These are phyloP conservation scores for Drosophila willistoni DNA, from an alignment of 1,140 invertebrate species.

Conservation along the genomic window DNA sequence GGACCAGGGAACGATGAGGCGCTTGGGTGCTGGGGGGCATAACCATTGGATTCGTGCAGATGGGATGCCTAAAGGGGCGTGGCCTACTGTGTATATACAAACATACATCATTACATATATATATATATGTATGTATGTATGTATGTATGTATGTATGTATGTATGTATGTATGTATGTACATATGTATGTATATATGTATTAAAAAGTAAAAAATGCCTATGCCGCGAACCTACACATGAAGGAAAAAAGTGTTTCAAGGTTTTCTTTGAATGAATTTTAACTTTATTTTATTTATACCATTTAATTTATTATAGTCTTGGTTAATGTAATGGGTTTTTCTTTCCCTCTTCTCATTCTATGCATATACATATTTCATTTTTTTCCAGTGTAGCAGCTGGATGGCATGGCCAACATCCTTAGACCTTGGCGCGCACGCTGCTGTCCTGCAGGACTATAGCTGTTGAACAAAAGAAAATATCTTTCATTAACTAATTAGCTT, in stretches of 20 bases:
- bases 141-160: not conserved
- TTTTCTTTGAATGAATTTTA: not conserved
- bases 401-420: not conserved
- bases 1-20: too few relatives aligned
- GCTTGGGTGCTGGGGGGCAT: not conserved
- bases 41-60: not conserved
- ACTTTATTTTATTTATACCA: not conserved
- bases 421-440: constrained; percentile 7
- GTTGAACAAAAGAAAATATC: constrained; percentile 75
- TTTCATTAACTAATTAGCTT: constrained; percentile 82
- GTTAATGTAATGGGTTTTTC: not conserved
- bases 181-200: not conserved
- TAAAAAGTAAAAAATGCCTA: constrained; percentile 5
- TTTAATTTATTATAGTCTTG: not conserved
- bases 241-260: constrained; percentile 4
- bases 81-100: not conserved
- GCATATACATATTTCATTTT: not conserved
- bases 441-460: constrained; percentile 42
- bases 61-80: not conserved
- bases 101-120: not conserved
- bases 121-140: not conserved
- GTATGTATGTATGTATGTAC: not conserved
- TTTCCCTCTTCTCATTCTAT: not conserved
- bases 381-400: constrained; percentile 2
- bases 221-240: constrained; percentile 25